Percentiles rank a stretch among this genome's conserved stretches.
Conservation (phyloP, 2,113 vertebrate genomes). For the Cheirogaleus medius region DNA sequence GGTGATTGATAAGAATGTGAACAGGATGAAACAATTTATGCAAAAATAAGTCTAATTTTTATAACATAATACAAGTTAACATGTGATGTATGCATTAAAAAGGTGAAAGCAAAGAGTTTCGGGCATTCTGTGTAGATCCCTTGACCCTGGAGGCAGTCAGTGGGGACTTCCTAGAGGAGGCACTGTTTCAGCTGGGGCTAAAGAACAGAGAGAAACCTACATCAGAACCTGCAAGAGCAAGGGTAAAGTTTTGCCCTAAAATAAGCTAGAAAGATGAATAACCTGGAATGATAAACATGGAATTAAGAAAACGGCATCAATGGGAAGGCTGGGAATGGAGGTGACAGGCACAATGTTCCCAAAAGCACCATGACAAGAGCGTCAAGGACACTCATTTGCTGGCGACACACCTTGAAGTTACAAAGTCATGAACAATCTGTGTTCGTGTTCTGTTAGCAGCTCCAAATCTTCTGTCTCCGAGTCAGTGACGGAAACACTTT, state of each 20-base stretch:
- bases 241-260: too few species aligned
- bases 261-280: neutral
- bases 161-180: neutral
- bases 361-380: neutral
- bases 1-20: neutral
- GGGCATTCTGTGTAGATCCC: too few species aligned
- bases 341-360: accelerated
- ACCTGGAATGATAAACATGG: neutral
- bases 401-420: neutral
- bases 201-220: neutral
- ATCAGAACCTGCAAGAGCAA: neutral
- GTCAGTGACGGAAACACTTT: neutral
- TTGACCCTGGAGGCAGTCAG: neutral
- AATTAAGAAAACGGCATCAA: neutral
- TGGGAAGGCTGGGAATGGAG: neutral
- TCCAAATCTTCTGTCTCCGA: neutral
- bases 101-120: accelerated
- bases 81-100: neutral
- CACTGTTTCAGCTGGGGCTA: too few species aligned
- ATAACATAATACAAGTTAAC: neutral
- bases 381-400: neutral
- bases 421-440: accelerated
- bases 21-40: neutral
- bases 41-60: neutral
- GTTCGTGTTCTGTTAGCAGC: neutral